Evolutionary conservation across 1,140 invertebrate species (phyloP), one percentile per base, ranked within the genome.

Genomic region (Platyscapa corneri): DNA sequence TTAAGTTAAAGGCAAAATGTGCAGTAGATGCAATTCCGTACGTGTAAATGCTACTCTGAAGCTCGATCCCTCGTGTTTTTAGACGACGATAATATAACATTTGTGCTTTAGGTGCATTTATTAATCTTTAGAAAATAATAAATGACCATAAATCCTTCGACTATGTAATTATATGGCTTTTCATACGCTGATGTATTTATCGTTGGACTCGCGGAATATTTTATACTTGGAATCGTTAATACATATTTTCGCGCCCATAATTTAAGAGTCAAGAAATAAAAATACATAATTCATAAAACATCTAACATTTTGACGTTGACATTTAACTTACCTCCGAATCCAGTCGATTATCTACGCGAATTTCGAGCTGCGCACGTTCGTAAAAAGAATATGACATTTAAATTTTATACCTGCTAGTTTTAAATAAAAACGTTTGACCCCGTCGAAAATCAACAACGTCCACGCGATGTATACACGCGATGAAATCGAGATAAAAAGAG

Each of bases 401-500:
- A 42, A 75, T 16, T 18, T 75, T n/a, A 46, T 49, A 14, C 39
- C n/a, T n/a, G 72, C 14, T 75, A 75, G 30, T 46, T 49, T 75
- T 3, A 49, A 75, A 46, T 49, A 75, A 46, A 30, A 46, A 46
- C 42, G 37, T 30, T 75, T 49, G 72, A 75, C 27, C 42, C 72
- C 42, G 14, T 75, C n/a, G n/a, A 53, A 74, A 77, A 37, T 60
- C 53, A 53, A 64, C 56, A 64, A 39, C 10, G 23, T 79, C 16
- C 46, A 10, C 53, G 53, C 46, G 56, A 30, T 64, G 46, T 37
- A 23, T 27, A n/a, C 77, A 34, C 77, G 77, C 53, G 49, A 79
- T 79, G 64, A 79, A 60, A 53, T 64, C 77, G 70, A 84, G 23
- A 64, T 34, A 30, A 34, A 49, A 67, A 20, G 72, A 39, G 82